These are phyloP conservation scores for Danionella cerebrum DNA, from an alignment of 2,113 vertebrate species.

Conservation along the genomic window DNA sequence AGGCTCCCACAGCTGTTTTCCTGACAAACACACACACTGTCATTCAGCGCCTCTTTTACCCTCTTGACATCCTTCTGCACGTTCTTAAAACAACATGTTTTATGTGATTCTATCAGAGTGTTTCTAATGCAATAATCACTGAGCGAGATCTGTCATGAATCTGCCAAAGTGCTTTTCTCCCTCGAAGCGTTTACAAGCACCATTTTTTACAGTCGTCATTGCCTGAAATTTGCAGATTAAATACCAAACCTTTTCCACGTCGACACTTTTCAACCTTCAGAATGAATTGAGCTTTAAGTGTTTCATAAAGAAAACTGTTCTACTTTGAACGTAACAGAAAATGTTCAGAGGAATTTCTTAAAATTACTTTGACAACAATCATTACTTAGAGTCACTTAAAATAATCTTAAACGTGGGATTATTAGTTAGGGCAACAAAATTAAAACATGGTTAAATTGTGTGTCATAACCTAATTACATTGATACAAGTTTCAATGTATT, in stretches of 20 bases:
- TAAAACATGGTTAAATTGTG: too few relatives aligned
- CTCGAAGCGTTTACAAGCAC: not conserved
- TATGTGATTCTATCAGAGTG: slow-evolving; percentile 40
- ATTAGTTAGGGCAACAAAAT: too few relatives aligned
- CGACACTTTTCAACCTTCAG: not conserved
- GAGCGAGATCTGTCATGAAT: slow-evolving; percentile 9
- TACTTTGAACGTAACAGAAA: too few relatives aligned
- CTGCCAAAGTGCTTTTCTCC: slow-evolving; percentile 36
- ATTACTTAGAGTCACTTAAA: too few relatives aligned
- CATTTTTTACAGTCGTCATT: not conserved
- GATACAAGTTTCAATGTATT: too few relatives aligned
- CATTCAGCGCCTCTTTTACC: slow-evolving; percentile 28
- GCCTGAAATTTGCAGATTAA: not conserved
- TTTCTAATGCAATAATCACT: slow-evolving; percentile 31
- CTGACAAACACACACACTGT: slow-evolving; percentile 15
- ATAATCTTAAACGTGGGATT: too few relatives aligned
- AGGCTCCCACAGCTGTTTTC: slow-evolving; percentile 43
- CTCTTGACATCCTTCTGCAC: slow-evolving; percentile 22
- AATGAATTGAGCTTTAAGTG: too few relatives aligned
- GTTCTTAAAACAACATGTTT: slow-evolving; percentile 33
- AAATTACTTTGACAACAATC: too few relatives aligned
- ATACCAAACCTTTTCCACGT: not conserved
- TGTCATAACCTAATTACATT: too few relatives aligned
- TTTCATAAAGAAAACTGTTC: too few relatives aligned
- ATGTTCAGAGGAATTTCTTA: too few relatives aligned